Evolutionary conservation across 2,888 invertebrate genomes (phyloP), one percentile per base, ranked within the genome.

Genomic region (Schizotus pectinicornis): DNA sequence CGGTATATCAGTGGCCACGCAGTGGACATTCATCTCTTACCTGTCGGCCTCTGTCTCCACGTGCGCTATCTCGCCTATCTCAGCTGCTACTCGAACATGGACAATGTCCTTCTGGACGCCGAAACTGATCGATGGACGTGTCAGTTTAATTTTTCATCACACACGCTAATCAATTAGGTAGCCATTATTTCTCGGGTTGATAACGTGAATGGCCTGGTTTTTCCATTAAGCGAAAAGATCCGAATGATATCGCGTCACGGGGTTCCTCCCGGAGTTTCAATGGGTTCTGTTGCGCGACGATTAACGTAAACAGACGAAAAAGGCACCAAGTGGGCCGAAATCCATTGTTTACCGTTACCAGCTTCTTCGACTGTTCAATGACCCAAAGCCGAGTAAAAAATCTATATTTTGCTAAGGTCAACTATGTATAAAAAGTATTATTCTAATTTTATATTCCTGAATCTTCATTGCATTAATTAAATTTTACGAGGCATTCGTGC

Each of bases 1-100:
- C 54, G 34, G 63, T 66, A 67, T 65, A 69, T 69, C 69, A 64
- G 56, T 68, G 65, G 53, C 62, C 67, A 65, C 65, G 66, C 66
- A 63, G 63, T 59, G 67, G 67, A 63, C 70, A 69, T 70, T 69
- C 67, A 67, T 69, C 67, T 67, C 54, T 43, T 54, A 48, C 39
- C 61, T 63, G 67, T 61, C 65, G 54, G 59, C 65, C 61, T 57
- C 62, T 64, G 63, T 67, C 65, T 57, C 63, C 68, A 64, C 62
- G 63, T 64, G 58, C 54, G 48, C 61, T 64, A 63, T 63, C 62
- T 56, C 38, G 43, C 41, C 62, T 56, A 66, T 66, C 66, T 65
- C 52, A 58, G 63, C 66, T 66, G 61, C 66, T 56, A 55, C 56
- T 59, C 57, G 59, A 62, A 56, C 59, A 54, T 46, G 59, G 59